phyloP scores from a whole-genome alignment of 1,140 invertebrate species.

The Drosophila bifasciata region DNA sequence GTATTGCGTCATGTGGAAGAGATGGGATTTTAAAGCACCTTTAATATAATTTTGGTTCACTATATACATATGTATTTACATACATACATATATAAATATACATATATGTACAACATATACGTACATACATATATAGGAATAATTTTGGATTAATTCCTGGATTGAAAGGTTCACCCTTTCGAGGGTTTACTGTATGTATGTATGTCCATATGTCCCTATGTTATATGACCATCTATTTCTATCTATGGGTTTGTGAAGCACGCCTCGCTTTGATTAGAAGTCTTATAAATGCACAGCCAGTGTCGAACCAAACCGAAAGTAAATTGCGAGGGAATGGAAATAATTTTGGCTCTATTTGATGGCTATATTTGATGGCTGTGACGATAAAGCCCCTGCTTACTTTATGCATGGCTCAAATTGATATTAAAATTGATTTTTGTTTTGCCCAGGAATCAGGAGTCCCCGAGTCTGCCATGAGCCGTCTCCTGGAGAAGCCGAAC shows the following conservation, averaged over 20 bases:
- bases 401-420: constrained; percentile 22
- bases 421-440: constrained; percentile 45
- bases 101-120: too few species aligned
- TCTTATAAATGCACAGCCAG: constrained; percentile 41
- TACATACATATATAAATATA: too few species aligned
- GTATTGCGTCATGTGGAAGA: too few species aligned
- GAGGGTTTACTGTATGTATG: background rate
- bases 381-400: constrained; percentile 36
- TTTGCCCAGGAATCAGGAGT: background rate
- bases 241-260: constrained; percentile 13
- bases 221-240: constrained; percentile 4
- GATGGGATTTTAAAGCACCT: too few species aligned
- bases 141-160: too few species aligned
- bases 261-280: constrained; percentile 36
- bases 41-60: too few species aligned
- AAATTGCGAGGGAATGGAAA: too few species aligned
- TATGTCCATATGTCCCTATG: background rate
- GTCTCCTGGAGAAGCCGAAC: constrained; percentile 81
- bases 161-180: too few species aligned
- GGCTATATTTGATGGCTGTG: constrained; percentile 24
- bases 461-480: constrained; percentile 82
- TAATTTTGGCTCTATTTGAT: background rate
- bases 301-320: background rate
- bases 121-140: too few species aligned
- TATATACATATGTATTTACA: too few species aligned